Conservation (phyloP, 2,888 invertebrate genomes). For the Chrysolina haemoptera region DNA sequence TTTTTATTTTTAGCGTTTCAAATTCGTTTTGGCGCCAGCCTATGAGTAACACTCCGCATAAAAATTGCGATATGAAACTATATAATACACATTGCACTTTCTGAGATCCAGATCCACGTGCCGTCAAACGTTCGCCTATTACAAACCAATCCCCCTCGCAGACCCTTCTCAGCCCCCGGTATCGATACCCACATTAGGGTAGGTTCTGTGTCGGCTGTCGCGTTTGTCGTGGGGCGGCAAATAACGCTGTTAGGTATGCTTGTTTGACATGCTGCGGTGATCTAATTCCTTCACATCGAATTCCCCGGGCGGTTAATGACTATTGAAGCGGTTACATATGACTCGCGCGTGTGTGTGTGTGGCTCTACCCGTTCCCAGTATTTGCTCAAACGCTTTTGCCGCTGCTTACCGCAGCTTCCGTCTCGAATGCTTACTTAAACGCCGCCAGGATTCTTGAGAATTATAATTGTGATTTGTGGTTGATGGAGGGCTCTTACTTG, state of each 20-base stretch:
- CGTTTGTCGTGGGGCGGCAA: slow-evolving; percentile 20
- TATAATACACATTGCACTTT: background rate
- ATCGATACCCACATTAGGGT: slow-evolving; percentile 27
- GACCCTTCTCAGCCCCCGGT: background rate
- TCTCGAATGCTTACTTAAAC: slow-evolving; percentile 39
- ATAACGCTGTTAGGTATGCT: slow-evolving; percentile 45
- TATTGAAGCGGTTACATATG: slow-evolving; percentile 55
- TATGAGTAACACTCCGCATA: too few relatives aligned
- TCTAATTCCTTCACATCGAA: slow-evolving; percentile 47
- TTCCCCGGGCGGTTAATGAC: slow-evolving; percentile 50
- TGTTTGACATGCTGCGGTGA: slow-evolving; percentile 54
- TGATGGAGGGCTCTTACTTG: slow-evolving; percentile 3
- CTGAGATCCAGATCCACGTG: background rate
- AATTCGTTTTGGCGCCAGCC: too few relatives aligned
- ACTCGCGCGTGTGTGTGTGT: slow-evolving; percentile 47
- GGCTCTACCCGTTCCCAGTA: slow-evolving; percentile 40
- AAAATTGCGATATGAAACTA: too few relatives aligned
- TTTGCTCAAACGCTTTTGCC: slow-evolving; percentile 43
- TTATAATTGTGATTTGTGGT: slow-evolving; percentile 29
- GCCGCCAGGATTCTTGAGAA: slow-evolving; percentile 37
- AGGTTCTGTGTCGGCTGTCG: slow-evolving; percentile 25
- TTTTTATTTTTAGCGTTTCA: too few relatives aligned
- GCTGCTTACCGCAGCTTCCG: slow-evolving; percentile 25
- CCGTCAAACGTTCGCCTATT: background rate
- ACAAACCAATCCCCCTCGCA: background rate